Conservation (phyloP, 2,797 vertebrate genomes). For the Platyrinchus mystaceus region DNA sequence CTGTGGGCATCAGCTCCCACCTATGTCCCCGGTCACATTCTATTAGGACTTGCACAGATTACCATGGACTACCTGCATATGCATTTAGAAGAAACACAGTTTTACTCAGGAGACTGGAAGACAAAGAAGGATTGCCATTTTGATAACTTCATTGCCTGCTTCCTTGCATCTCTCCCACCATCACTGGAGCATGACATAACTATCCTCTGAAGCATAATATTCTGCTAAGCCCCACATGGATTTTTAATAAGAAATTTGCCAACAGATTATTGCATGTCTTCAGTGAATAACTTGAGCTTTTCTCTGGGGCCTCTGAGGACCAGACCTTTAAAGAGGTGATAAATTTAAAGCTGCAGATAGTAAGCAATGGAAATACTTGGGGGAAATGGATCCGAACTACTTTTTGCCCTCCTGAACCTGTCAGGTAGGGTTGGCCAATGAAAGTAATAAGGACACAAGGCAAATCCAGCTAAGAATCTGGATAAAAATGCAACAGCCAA, state of each 20-base stretch:
- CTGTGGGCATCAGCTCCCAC: not conserved
- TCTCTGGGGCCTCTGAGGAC: not conserved
- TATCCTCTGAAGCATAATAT: not conserved
- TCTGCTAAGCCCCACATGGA: not conserved
- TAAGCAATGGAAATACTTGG: not conserved
- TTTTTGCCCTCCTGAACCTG: not conserved
- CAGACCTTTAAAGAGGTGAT: not conserved
- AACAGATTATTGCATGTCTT: not conserved
- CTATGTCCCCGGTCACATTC: fast-evolving
- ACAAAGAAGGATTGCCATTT: not conserved
- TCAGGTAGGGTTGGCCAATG: not conserved
- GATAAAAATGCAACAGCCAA: not conserved
- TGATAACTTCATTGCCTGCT: not conserved
- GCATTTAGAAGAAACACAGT: not conserved
- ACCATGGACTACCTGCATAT: not conserved
- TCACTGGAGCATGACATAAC: not conserved
- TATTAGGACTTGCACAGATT: not conserved
- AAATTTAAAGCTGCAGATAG: not conserved
- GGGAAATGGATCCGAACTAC: not conserved
- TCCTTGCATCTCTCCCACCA: not conserved
- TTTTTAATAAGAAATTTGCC: constrained; percentile 15
- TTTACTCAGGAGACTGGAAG: not conserved
- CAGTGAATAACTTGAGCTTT: not conserved
- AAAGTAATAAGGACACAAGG: not conserved
- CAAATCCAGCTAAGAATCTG: not conserved